Conservation (phyloP, 2,797 vertebrate species). For the Coilia nasus region DNA sequence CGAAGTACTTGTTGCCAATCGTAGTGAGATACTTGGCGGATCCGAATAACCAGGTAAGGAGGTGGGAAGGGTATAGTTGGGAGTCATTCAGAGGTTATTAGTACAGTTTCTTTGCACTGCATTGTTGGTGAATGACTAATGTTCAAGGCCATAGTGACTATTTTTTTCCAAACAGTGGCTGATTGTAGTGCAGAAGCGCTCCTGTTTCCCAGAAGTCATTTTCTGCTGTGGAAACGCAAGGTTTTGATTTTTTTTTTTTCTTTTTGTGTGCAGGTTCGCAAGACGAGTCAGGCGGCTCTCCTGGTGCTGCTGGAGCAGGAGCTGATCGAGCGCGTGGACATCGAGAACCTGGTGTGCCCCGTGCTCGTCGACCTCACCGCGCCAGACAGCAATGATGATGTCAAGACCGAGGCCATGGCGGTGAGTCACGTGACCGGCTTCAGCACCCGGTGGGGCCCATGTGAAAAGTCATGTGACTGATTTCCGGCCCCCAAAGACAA, state of each 20-base stretch:
- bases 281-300: slow-evolving; percentile 87
- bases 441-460: neutral
- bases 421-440: slow-evolving; percentile 69
- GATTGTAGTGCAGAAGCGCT: neutral
- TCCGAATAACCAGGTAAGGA: slow-evolving; percentile 88
- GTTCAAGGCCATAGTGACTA: neutral
- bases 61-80: neutral
- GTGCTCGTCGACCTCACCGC: slow-evolving; percentile 86
- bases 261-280: slow-evolving; percentile 76
- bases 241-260: neutral
- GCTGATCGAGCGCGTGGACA: slow-evolving; percentile 81
- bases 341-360: slow-evolving; percentile 86
- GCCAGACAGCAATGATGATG: slow-evolving; percentile 87
- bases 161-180: neutral
- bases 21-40: slow-evolving; percentile 86
- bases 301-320: slow-evolving; percentile 87
- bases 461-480: slow-evolving; percentile 12
- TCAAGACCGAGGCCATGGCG: slow-evolving; percentile 88
- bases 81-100: neutral
- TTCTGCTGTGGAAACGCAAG: neutral
- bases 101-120: neutral
- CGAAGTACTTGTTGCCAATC: slow-evolving; percentile 85
- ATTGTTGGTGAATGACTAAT: neutral
- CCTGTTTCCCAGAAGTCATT: neutral
- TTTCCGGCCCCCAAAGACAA: neutral